Evolutionary conservation across 2,113 vertebrate species (phyloP).

Genomic region (Marcusenius ussheri): DNA sequence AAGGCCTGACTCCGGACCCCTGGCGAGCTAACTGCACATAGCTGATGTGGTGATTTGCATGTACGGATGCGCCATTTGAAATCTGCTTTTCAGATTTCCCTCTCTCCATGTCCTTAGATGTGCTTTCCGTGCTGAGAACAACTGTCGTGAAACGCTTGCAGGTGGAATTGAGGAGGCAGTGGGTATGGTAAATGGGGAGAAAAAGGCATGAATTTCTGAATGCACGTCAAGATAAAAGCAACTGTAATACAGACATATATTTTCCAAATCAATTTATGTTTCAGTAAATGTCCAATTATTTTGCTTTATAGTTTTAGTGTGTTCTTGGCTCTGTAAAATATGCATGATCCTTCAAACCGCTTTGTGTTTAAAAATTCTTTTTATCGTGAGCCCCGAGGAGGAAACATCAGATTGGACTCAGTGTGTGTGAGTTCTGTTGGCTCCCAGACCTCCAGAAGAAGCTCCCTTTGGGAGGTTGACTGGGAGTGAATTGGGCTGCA

Average conservation of each 20-base stretch:
- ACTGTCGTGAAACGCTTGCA: not conserved
- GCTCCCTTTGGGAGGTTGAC: slow-evolving; percentile 35
- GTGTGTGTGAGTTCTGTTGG: slow-evolving; percentile 23
- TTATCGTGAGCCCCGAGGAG: slow-evolving; percentile 46
- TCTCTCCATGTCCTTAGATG: not conserved
- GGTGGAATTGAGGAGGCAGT: not conserved
- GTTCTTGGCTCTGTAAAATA: slow-evolving; percentile 51
- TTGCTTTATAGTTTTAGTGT: slow-evolving; percentile 43
- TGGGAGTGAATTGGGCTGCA: slow-evolving; percentile 9
- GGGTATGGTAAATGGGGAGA: not conserved
- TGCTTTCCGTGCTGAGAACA: not conserved
- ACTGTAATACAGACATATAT: slow-evolving; percentile 38
- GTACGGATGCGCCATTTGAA: not conserved
- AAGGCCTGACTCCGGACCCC: not conserved
- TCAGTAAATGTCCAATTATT: slow-evolving; percentile 57
- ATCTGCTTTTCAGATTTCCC: not conserved
- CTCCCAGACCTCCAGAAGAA: slow-evolving; percentile 35
- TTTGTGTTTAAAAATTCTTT: slow-evolving; percentile 48
- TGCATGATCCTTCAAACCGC: slow-evolving; percentile 54
- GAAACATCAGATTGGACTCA: slow-evolving; percentile 35
- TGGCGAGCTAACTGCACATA: not conserved
- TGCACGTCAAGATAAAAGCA: slow-evolving; percentile 21
- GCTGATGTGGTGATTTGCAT: slow-evolving; percentile 2
- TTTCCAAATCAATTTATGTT: slow-evolving; percentile 53
- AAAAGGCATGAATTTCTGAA: slow-evolving; percentile 7